Percentiles rank a stretch among this genome's conserved stretches.
These are phyloP conservation scores for Drosophila rubida DNA, from an alignment of 2,888 invertebrate genomes.

Conservation along the genomic window DNA sequence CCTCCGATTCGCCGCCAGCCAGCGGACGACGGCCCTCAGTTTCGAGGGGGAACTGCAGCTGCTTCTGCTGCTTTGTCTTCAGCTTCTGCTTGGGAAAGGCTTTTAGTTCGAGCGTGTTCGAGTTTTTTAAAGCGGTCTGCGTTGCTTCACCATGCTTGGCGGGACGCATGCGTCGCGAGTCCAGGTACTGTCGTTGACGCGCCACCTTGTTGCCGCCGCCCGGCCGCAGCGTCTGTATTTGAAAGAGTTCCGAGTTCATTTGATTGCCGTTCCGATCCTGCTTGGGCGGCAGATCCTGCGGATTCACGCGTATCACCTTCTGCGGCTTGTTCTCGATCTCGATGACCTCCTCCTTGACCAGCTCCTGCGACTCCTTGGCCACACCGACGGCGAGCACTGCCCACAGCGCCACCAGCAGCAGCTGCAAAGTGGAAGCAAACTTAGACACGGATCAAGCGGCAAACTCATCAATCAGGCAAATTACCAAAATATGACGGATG, in stretches of 20 bases:
- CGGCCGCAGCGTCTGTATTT: conserved; percentile 75
- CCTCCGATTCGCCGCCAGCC: conserved; percentile 50
- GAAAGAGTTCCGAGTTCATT: conserved; percentile 79
- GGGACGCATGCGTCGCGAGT: conserved; percentile 71
- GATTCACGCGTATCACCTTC: conserved; percentile 81
- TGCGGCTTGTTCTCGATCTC: conserved; percentile 76
- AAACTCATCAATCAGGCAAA: conserved; percentile 48
- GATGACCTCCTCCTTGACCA: conserved; percentile 81
- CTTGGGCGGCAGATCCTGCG: conserved; percentile 75
- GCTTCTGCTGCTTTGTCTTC: conserved; percentile 71
- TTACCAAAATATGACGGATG: conserved; percentile 67
- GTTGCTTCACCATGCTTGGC: conserved; percentile 54
- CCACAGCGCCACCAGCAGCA: conserved; percentile 28
- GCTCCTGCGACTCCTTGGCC: conserved; percentile 37
- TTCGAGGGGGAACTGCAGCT: conserved; percentile 63
- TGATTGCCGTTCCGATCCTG: conserved; percentile 56
- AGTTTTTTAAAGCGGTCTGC: conserved; percentile 61
- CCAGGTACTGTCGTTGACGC: conserved; percentile 59
- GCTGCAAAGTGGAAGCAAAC: conserved; percentile 22
- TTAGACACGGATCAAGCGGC: conserved; percentile 9
- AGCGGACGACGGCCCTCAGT: conserved; percentile 34
- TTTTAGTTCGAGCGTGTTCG: conserved; percentile 60
- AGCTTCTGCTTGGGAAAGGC: conserved; percentile 74
- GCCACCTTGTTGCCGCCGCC: conserved; percentile 35
- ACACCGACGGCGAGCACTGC: conserved; percentile 1